Percentiles rank a stretch among this genome's conserved stretches.
Evolutionary conservation across 2,113 vertebrate species (phyloP).

Genomic region (Alaudala cheleensis): DNA sequence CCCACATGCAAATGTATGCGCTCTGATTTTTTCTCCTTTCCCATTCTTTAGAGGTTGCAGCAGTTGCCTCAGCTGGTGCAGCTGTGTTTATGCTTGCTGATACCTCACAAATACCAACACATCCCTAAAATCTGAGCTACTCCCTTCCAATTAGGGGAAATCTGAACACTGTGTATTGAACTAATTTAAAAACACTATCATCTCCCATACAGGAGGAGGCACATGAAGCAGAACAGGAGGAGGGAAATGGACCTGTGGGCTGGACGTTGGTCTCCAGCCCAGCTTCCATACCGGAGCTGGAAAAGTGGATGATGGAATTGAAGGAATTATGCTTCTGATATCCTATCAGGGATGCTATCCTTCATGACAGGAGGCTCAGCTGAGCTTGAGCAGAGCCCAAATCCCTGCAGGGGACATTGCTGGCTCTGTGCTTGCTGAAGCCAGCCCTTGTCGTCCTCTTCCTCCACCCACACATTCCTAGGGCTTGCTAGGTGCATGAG

Average conservation of each 20-base stretch:
- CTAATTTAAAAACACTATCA: not conserved
- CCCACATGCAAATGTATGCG: fast-evolving
- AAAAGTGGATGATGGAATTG: fast-evolving
- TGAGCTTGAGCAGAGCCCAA: not conserved
- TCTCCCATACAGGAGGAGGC: not conserved
- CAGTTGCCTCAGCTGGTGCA: fast-evolving
- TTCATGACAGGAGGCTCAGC: not conserved
- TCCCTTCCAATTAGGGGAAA: not conserved
- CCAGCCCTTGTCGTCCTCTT: not conserved
- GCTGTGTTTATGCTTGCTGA: not conserved
- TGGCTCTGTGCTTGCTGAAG: not conserved
- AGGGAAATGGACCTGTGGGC: not conserved
- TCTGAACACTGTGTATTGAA: not conserved
- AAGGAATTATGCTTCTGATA: not conserved
- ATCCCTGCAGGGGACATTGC: not conserved
- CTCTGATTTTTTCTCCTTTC: not conserved
- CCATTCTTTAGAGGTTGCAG: not conserved
- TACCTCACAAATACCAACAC: not conserved
- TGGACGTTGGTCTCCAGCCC: not conserved
- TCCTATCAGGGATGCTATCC: not conserved
- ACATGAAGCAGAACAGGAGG: not conserved
- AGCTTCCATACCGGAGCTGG: not conserved
- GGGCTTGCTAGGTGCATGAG: not conserved
- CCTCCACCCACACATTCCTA: not conserved
- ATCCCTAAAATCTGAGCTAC: not conserved